Conservation (phyloP, 2,797 vertebrate species). For the Amniataba percoides region DNA sequence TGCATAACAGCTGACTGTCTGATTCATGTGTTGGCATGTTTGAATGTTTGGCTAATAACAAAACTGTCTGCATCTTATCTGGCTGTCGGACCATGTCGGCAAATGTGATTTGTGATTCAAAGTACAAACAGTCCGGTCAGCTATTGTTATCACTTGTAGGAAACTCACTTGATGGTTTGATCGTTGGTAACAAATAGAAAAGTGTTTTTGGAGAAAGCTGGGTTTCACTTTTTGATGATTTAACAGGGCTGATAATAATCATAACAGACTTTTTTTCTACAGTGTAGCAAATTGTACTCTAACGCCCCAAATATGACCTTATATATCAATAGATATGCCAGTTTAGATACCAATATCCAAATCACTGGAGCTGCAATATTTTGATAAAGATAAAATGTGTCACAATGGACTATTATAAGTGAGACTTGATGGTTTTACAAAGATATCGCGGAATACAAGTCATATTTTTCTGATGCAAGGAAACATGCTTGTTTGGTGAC, state of each 20-base stretch:
- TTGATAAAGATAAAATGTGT: too few relatives aligned
- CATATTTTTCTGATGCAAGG: too few relatives aligned
- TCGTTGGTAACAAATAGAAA: not conserved
- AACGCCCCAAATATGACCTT: not conserved
- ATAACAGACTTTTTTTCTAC: too few relatives aligned
- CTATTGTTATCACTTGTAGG: not conserved
- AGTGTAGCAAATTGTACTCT: not conserved
- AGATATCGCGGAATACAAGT: too few relatives aligned
- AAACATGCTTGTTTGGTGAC: too few relatives aligned
- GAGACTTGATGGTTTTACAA: too few relatives aligned
- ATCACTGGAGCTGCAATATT: too few relatives aligned
- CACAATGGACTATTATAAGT: too few relatives aligned
- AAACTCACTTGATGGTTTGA: not conserved
- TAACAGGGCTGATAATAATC: too few relatives aligned
- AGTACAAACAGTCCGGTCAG: constrained; percentile 8
- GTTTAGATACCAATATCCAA: too few relatives aligned
- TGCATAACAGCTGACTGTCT: constrained; percentile 5
- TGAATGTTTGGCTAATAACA: constrained; percentile 13
- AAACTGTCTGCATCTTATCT: constrained; percentile 1
- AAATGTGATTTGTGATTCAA: not conserved
- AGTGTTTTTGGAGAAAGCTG: not conserved
- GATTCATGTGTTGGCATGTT: not conserved
- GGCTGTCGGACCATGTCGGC: not conserved
- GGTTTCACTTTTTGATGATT: too few relatives aligned
- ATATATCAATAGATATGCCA: too few relatives aligned